A percentile compares a stretch with the other conserved stretches of the same genome.
phyloP scores from a whole-genome alignment of 2,888 invertebrate species.

The Agrotis clavis region DNA sequence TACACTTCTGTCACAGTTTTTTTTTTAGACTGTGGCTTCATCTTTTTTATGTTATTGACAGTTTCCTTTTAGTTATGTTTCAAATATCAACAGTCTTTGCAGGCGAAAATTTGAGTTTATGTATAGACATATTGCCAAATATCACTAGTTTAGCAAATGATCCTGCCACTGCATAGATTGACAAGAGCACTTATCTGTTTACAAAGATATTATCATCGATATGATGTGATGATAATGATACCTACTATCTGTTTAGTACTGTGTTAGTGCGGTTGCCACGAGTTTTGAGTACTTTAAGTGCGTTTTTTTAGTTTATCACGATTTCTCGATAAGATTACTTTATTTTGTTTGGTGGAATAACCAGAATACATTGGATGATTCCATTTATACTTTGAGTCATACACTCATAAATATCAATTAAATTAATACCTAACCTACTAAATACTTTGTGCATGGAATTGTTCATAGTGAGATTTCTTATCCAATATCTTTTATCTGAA shows the following conservation, averaged over 20 bases:
- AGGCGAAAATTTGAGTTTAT: background rate
- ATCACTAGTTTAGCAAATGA: conserved; percentile 6
- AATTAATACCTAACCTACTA: background rate
- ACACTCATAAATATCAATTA: background rate
- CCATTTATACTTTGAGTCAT: background rate
- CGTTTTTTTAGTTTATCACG: conserved; percentile 29
- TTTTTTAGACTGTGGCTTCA: no score
- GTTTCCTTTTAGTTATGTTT: no score
- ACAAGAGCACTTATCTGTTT: conserved; percentile 24
- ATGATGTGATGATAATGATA: conserved; percentile 20
- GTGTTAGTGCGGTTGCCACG: conserved; percentile 12
- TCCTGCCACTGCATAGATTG: conserved; percentile 2
- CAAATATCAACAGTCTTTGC: no score
- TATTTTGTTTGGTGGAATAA: conserved; percentile 27
- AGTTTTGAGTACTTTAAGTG: conserved; percentile 39
- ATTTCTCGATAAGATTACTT: conserved; percentile 46
- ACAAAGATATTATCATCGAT: conserved; percentile 12
- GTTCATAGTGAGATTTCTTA: background rate
- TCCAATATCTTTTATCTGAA: background rate
- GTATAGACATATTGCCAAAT: background rate
- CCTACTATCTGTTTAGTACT: conserved; percentile 23
- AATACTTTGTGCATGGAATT: background rate
- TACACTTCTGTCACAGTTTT: no score
- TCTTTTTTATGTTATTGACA: no score
- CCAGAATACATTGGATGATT: conserved; percentile 2